Evolutionary conservation across 23 tunicate species (phyloP).

Genomic region (Botrylloides violaceus): DNA sequence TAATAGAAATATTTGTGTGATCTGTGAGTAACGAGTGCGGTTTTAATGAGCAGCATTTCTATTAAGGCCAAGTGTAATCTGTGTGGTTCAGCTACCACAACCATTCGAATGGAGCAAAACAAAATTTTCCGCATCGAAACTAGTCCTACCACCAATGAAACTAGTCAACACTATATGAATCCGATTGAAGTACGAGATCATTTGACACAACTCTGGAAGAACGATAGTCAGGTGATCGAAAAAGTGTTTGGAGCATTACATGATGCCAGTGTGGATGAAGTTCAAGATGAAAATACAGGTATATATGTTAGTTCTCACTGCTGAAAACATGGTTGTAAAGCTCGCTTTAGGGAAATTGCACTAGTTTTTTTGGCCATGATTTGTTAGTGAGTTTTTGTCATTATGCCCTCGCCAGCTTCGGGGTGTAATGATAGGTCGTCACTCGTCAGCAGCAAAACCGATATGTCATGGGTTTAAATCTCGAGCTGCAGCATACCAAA

Average conservation of each 20-base stretch:
- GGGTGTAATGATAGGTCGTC: too few species aligned
- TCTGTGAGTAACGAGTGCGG: not conserved
- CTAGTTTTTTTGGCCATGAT: too few species aligned
- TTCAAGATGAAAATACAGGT: too few species aligned
- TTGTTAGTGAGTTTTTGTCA: too few species aligned
- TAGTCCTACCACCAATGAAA: slow-evolving; percentile 22
- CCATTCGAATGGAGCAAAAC: slow-evolving; percentile 25
- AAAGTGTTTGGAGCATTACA: slow-evolving; percentile 45
- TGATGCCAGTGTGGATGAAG: slow-evolving; percentile 31
- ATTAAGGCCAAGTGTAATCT: slow-evolving; percentile 9
- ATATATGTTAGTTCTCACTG: too few species aligned
- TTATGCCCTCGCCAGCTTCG: too few species aligned
- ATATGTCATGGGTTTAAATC: too few species aligned
- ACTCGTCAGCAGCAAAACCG: too few species aligned
- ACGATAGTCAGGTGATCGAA: slow-evolving; percentile 39
- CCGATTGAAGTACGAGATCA: slow-evolving; percentile 40
- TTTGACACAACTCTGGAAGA: slow-evolving; percentile 54
- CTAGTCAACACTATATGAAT: slow-evolving; percentile 43
- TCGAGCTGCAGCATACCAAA: too few species aligned
- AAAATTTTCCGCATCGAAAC: slow-evolving; percentile 27
- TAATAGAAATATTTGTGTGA: not conserved
- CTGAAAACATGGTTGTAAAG: too few species aligned
- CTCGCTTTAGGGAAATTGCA: too few species aligned
- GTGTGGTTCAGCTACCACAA: not conserved
- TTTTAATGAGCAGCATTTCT: too few species aligned